Percentiles rank a stretch among this genome's conserved stretches.
phyloP scores from a whole-genome alignment of 64 coral and sea anemone genomes.

The Pachyseris speciosa region DNA sequence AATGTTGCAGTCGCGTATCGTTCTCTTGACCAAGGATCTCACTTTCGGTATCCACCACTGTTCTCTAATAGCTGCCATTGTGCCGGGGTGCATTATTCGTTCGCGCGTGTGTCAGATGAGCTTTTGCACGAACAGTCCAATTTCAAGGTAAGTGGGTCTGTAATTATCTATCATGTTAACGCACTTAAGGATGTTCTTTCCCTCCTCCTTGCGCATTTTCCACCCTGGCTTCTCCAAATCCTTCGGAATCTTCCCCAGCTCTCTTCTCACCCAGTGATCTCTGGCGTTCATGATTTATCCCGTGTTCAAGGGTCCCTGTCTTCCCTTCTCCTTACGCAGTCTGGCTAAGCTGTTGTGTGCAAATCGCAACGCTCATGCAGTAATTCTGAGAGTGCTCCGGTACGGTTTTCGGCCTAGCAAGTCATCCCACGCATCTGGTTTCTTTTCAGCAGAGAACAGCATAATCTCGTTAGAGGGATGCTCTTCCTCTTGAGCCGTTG shows the following conservation, averaged over 20 bases:
- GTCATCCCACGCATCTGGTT: conserved; percentile 1
- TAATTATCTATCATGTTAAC: conserved; percentile 45
- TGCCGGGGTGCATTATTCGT: conserved; percentile 56
- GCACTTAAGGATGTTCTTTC: conserved; percentile 58
- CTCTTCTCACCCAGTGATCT: conserved; percentile 69
- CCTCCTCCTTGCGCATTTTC: conserved; percentile 43
- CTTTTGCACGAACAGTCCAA: conserved; percentile 36
- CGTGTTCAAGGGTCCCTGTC: too few species aligned
- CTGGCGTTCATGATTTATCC: too few species aligned
- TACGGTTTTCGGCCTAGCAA: background rate
- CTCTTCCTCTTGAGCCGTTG: conserved; percentile 12
- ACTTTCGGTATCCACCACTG: conserved; percentile 75
- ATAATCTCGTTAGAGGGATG: too few species aligned
- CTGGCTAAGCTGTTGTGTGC: too few species aligned
- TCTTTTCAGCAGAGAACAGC: too few species aligned
- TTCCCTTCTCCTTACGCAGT: too few species aligned
- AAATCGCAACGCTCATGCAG: conserved; percentile 66
- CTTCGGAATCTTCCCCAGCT: too few species aligned
- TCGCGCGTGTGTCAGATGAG: conserved; percentile 58
- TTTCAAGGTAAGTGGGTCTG: conserved; percentile 57
- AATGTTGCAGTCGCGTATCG: too few species aligned
- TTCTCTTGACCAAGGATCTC: conserved; percentile 74
- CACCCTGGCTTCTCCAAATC: too few species aligned
- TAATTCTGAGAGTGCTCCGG: conserved; percentile 64
- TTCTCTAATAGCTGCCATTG: conserved; percentile 52